Percentiles rank a stretch among this genome's conserved stretches.
Evolutionary conservation across 2,888 invertebrate genomes (phyloP).

Genomic region (Eupsilia transversa): DNA sequence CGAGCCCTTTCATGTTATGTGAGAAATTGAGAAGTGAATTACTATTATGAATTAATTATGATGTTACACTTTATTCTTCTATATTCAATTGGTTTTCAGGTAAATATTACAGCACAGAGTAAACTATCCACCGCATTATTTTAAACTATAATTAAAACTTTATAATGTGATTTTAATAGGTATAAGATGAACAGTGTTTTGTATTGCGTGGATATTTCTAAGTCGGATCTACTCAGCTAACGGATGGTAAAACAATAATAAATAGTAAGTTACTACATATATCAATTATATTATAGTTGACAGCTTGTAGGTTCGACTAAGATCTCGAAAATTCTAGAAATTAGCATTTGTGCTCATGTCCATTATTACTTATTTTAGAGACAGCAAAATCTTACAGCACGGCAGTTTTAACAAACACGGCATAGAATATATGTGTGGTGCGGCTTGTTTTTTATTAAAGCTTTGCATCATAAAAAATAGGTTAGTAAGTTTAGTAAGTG

Average conservation of each 20-base stretch:
- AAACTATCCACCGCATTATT: constrained; percentile 66
- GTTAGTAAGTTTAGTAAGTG: not conserved
- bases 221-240: constrained; percentile 59
- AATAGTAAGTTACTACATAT: constrained; percentile 55
- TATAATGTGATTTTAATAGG: constrained; percentile 66
- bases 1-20: not conserved
- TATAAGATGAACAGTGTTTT: constrained; percentile 55
- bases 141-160: constrained; percentile 48
- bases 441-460: not conserved
- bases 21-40: constrained; percentile 2
- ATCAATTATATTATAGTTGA: constrained; percentile 60
- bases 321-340: constrained; percentile 46
- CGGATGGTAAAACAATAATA: constrained; percentile 60
- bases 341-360: constrained; percentile 30
- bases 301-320: constrained; percentile 54
- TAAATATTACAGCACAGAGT: constrained; percentile 26
- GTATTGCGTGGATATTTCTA: constrained; percentile 55
- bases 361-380: constrained; percentile 36
- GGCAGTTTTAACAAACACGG: constrained; percentile 23
- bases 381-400: constrained; percentile 29
- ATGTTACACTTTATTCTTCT: constrained; percentile 27
- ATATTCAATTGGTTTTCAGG: constrained; percentile 25
- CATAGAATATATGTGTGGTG: constrained; percentile 1
- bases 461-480: constrained; percentile 4
- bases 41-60: constrained; percentile 33